Conservation (phyloP, 1,140 invertebrate species). For the Drosophila eugracilis region DNA sequence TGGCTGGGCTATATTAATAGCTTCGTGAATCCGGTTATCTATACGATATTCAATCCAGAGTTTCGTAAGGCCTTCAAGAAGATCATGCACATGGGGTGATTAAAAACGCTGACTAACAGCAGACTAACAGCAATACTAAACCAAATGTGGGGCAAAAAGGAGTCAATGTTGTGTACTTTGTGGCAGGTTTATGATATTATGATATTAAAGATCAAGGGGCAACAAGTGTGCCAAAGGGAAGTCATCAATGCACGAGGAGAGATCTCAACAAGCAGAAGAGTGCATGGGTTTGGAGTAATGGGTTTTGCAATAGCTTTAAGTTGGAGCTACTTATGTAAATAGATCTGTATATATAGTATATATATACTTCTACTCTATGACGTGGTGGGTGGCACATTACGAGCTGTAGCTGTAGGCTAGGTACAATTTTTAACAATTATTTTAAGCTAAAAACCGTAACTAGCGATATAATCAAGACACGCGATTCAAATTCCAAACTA, state of each 20-base stretch:
- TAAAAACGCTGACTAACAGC: slow-evolving; percentile 31
- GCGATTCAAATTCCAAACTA: slow-evolving; percentile 8
- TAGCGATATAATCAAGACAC: slow-evolving; percentile 13
- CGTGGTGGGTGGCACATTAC: not conserved
- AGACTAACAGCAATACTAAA: not conserved
- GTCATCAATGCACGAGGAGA: slow-evolving; percentile 21
- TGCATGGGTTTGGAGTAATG: too few relatives aligned
- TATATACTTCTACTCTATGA: not conserved
- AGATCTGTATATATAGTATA: slow-evolving; percentile 49
- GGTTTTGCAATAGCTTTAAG: slow-evolving; percentile 20
- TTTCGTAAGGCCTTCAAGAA: slow-evolving; percentile 99
- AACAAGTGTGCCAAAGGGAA: slow-evolving; percentile 66
- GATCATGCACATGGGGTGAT: slow-evolving; percentile 90
- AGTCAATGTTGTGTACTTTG: not conserved
- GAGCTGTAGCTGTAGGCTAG: slow-evolving; percentile 65
- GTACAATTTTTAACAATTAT: slow-evolving; percentile 65
- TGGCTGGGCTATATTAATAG: slow-evolving; percentile 99
- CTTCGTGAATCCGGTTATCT: slow-evolving; percentile 99
- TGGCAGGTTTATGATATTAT: not conserved
- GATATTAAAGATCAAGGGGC: not conserved
- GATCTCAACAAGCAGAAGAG: too few relatives aligned
- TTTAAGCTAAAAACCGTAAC: slow-evolving; percentile 38
- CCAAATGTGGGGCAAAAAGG: too few relatives aligned
- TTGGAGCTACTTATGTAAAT: slow-evolving; percentile 51
- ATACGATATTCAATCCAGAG: slow-evolving; percentile 99